Evolutionary conservation across 2,113 vertebrate genomes (phyloP).

Genomic region (Pontoporia blainvillei): DNA sequence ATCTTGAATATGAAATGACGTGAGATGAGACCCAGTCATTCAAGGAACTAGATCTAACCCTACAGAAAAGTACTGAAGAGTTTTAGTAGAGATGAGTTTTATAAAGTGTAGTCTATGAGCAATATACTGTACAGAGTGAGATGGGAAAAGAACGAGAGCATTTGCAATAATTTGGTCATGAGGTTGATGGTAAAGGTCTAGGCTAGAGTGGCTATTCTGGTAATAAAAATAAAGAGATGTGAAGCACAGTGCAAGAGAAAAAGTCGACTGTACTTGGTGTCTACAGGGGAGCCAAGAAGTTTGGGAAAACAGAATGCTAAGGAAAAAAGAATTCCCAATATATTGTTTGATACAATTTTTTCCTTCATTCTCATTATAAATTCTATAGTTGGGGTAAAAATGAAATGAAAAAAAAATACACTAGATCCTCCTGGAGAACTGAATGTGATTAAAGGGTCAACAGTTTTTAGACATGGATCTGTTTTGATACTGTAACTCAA

Average conservation of each 20-base stretch:
- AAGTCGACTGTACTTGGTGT: not conserved
- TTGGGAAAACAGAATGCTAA: not conserved
- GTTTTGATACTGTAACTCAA: not conserved
- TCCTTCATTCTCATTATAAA: not conserved
- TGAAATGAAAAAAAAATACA: not conserved
- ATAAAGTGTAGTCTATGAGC: not conserved
- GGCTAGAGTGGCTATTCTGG: not conserved
- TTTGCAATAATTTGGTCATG: not conserved
- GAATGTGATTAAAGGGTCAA: not conserved
- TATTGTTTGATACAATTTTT: not conserved
- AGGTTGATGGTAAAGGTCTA: not conserved
- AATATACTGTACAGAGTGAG: not conserved
- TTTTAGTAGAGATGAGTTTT: not conserved
- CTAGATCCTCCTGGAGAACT: not conserved
- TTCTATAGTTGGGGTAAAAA: not conserved
- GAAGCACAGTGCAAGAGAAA: not conserved
- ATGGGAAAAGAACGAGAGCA: not conserved
- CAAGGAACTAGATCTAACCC: not conserved
- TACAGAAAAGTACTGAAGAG: not conserved
- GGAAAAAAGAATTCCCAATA: not conserved
- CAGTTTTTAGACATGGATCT: not conserved
- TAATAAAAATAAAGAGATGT: not conserved
- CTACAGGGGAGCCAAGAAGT: not conserved
- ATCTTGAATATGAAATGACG: not conserved
- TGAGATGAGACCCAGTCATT: not conserved